These are phyloP conservation scores for Phortica magna DNA, from an alignment of 2,888 invertebrate genomes.

Conservation along the genomic window DNA sequence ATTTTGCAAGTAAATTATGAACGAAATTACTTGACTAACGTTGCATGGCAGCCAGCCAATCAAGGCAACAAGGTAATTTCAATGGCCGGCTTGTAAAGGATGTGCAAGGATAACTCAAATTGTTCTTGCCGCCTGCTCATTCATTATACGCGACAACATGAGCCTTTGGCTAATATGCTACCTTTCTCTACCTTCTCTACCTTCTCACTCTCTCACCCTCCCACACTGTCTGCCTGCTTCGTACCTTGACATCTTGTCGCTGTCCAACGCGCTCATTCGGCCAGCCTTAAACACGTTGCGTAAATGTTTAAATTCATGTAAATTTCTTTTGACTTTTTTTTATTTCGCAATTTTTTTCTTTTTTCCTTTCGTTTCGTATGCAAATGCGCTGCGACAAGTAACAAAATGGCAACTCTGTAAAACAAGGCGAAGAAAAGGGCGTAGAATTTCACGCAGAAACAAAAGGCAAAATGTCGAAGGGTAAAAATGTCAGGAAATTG, in stretches of 20 bases:
- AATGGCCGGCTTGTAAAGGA: not conserved
- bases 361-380: constrained; percentile 9
- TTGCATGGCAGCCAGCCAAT: not conserved
- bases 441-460: not conserved
- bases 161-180: not conserved
- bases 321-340: not conserved
- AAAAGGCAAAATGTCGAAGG: too few relatives aligned
- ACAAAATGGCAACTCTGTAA: not conserved
- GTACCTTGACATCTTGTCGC: not conserved
- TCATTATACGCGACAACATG: too few relatives aligned
- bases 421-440: not conserved
- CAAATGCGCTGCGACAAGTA: constrained; percentile 17
- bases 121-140: too few relatives aligned
- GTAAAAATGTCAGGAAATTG: not conserved
- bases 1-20: constrained; percentile 11
- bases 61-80: not conserved
- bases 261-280: too few relatives aligned
- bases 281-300: not conserved
- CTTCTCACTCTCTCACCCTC: not conserved
- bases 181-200: not conserved
- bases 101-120: not conserved
- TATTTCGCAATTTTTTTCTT: not conserved
- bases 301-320: constrained; percentile 17
- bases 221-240: too few relatives aligned
- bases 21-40: not conserved